A percentile compares a stretch with the other conserved stretches of the same genome.
Conservation (phyloP, 1,140 invertebrate species). For the Cydia strobilella region DNA sequence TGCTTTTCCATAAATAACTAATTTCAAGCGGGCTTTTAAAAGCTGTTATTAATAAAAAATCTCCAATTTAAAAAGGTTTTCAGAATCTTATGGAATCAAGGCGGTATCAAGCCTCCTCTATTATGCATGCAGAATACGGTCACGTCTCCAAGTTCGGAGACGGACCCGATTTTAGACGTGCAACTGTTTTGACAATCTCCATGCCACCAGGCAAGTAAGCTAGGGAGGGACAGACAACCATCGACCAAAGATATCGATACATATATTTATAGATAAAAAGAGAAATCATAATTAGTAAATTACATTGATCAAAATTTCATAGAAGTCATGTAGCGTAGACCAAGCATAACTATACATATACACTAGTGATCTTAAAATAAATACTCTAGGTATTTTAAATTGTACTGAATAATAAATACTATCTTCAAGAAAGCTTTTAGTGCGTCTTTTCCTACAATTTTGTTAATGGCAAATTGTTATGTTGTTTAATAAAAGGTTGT, state of each 20-base stretch:
- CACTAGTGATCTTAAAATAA: too few species aligned
- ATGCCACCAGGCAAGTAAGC: not conserved
- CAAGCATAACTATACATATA: too few species aligned
- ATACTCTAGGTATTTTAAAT: too few species aligned
- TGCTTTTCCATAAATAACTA: not conserved
- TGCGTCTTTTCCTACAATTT: too few species aligned
- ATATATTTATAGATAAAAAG: not conserved
- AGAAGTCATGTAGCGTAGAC: too few species aligned
- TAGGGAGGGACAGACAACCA: not conserved
- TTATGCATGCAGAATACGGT: slow-evolving; percentile 34
- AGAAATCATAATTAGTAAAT: too few species aligned
- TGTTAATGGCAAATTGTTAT: too few species aligned
- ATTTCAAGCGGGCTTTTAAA: slow-evolving; percentile 1
- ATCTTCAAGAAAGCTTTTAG: too few species aligned
- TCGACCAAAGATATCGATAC: not conserved
- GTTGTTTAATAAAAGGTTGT: too few species aligned
- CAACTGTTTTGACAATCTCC: slow-evolving; percentile 29
- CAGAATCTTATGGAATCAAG: slow-evolving; percentile 33
- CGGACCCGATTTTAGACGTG: slow-evolving; percentile 2
- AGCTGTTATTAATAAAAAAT: slow-evolving; percentile 31
- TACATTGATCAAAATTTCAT: too few species aligned
- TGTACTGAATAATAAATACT: too few species aligned
- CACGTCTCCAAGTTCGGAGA: slow-evolving; percentile 8
- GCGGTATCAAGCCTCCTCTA: slow-evolving; percentile 22
- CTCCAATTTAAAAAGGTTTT: slow-evolving; percentile 30